Percentiles rank a stretch among this genome's conserved stretches.
Evolutionary conservation across 2,797 vertebrate genomes (phyloP).

Genomic region (Peromyscus melanophrys): DNA sequence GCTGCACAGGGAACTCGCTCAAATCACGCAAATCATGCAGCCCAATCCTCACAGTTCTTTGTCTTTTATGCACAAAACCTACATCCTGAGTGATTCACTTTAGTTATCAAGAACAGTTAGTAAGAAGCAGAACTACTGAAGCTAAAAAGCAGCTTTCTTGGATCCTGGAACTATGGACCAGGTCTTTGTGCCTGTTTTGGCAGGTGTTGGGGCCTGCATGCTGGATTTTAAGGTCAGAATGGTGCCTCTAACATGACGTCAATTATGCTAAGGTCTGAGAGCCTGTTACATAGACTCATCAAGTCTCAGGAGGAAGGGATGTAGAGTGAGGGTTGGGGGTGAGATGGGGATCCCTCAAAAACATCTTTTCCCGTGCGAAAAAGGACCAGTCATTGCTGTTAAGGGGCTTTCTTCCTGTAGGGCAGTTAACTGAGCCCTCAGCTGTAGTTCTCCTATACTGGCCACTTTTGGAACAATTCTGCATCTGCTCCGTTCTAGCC

Average conservation of each 20-base stretch:
- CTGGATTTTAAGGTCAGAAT: neutral
- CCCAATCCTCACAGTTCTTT: neutral
- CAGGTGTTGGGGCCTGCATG: neutral
- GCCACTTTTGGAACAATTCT: neutral
- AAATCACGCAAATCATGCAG: neutral
- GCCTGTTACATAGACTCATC: neutral
- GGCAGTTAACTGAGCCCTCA: neutral
- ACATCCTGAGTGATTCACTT: neutral
- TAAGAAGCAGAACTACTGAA: neutral
- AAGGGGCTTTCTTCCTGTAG: neutral
- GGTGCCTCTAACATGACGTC: neutral
- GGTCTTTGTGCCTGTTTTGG: neutral
- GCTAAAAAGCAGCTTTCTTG: neutral
- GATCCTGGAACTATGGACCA: neutral
- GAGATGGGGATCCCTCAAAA: neutral
- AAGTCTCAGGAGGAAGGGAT: neutral
- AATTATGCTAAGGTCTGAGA: neutral
- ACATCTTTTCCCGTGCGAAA: neutral
- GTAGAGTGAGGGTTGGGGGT: neutral
- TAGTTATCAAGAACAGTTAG: neutral
- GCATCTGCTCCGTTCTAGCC: neutral
- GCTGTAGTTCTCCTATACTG: neutral
- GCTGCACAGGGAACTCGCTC: neutral
- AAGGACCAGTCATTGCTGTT: neutral
- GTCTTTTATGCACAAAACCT: neutral